Evolutionary conservation across 2,113 vertebrate genomes (phyloP).

Genomic region (Pimephales promelas): DNA sequence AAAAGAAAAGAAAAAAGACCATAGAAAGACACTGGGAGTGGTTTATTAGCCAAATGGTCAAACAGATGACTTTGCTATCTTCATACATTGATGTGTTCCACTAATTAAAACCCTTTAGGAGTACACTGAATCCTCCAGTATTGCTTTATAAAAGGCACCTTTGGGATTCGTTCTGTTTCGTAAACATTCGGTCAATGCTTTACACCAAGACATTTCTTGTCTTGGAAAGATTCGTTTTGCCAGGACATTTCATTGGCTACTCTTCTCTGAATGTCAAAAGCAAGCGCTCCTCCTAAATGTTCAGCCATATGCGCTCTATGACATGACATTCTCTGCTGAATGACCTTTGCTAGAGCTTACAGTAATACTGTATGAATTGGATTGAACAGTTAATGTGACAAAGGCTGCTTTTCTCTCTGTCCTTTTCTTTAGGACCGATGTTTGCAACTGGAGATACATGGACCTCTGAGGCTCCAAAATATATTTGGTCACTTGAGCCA

Average conservation of each 20-base stretch:
- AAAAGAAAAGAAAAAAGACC: constrained; percentile 49
- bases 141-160: constrained; percentile 51
- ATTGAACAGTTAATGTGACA: background rate
- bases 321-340: constrained; percentile 3
- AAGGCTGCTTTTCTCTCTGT: background rate
- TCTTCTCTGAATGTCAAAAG: constrained; percentile 5
- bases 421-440: background rate
- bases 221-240: background rate
- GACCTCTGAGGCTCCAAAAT: background rate
- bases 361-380: background rate
- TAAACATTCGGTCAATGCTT: constrained; percentile 31
- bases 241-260: background rate
- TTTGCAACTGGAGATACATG: background rate
- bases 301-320: constrained; percentile 24
- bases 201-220: background rate
- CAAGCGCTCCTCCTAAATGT: background rate
- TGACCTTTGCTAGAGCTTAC: constrained; percentile 10
- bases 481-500: background rate
- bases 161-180: background rate
- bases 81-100: constrained; percentile 67
- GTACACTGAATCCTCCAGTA: constrained; percentile 60
- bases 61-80: constrained; percentile 62
- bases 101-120: constrained; percentile 56
- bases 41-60: constrained; percentile 68
- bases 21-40: constrained; percentile 10